A percentile compares a stretch with the other conserved stretches of the same genome.
Conservation (phyloP, 1,140 invertebrate species). For the Linepithema humile region DNA sequence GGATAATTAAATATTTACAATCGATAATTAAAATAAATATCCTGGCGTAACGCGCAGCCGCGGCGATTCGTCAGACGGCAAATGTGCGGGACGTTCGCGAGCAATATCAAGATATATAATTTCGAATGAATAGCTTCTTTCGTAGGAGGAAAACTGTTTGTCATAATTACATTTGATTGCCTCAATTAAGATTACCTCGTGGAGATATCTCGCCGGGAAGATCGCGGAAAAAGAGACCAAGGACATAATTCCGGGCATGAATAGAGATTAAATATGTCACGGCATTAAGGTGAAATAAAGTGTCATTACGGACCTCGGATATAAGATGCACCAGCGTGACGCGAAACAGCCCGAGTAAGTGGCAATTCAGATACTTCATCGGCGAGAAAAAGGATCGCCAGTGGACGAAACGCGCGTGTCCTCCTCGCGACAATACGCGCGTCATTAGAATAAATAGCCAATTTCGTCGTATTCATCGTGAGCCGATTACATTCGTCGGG, state of each 20-base stretch:
- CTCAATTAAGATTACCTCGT: slow-evolving; percentile 15
- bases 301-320: slow-evolving; percentile 5
- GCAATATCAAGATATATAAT: slow-evolving; percentile 5
- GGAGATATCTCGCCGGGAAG: neutral
- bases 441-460: slow-evolving; percentile 9
- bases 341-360: neutral
- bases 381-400: neutral
- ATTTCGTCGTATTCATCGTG: slow-evolving; percentile 1
- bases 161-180: neutral
- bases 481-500: slow-evolving; percentile 47
- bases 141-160: neutral
- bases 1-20: neutral
- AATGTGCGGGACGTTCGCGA: neutral
- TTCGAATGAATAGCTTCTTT: neutral
- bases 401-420: neutral
- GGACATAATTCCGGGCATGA: neutral
- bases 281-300: neutral
- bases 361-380: neutral
- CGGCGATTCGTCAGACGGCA: neutral
- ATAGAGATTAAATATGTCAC: slow-evolving; percentile 41
- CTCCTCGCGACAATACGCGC: neutral
- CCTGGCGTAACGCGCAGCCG: neutral
- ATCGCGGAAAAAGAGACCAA: slow-evolving; percentile 3
- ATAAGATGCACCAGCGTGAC: neutral
- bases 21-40: neutral